Percentiles rank a stretch among this genome's conserved stretches.
Evolutionary conservation across 1,140 invertebrate species (phyloP).

Genomic region (Procambarus clarkii): DNA sequence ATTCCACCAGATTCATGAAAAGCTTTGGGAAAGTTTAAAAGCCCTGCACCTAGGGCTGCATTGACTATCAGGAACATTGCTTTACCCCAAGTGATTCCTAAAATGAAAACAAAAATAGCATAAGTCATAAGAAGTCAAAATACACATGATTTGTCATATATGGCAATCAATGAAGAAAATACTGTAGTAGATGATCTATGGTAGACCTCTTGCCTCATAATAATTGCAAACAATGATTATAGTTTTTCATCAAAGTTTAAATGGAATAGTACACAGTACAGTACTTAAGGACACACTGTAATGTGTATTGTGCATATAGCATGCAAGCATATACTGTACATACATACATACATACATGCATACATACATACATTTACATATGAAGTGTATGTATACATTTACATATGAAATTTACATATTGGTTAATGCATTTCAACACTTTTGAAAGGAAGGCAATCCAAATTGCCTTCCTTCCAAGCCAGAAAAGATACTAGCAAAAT

Average conservation of each 20-base stretch:
- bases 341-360: no score
- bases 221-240: background rate
- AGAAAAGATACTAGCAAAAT: background rate
- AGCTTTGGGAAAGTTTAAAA: constrained; percentile 84
- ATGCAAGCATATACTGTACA: no score
- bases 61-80: constrained; percentile 84
- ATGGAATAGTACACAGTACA: background rate
- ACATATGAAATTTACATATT: background rate
- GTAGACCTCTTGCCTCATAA: background rate
- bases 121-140: no score
- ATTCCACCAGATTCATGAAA: constrained; percentile 83
- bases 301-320: background rate
- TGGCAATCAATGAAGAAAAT: background rate
- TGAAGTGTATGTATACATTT: no score
- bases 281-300: background rate
- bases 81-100: constrained; percentile 79
- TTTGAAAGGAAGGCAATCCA: no score
- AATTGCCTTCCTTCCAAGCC: no score
- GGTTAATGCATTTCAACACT: background rate
- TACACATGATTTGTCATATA: background rate
- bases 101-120: background rate
- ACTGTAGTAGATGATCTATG: background rate
- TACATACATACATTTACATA: no score
- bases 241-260: background rate
- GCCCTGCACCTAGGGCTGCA: constrained; percentile 83